Conservation (phyloP, 2,797 vertebrate species). For the Amblyraja radiata region DNA sequence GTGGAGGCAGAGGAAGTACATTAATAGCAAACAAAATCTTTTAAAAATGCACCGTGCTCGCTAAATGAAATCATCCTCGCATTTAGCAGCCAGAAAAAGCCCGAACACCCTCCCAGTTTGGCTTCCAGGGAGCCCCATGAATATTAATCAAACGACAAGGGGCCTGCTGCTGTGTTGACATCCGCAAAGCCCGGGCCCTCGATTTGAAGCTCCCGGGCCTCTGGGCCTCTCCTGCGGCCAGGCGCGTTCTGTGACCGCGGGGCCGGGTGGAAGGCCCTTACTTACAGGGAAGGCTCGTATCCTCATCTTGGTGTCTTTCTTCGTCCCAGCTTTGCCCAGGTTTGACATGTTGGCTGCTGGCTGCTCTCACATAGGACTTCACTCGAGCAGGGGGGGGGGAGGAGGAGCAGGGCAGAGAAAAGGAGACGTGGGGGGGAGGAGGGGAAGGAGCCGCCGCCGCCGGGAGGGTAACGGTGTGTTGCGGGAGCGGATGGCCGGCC, state of each 20-base stretch:
- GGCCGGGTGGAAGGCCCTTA: conserved; percentile 48
- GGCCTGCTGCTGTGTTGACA: conserved; percentile 25
- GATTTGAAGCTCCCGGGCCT: conserved; percentile 21
- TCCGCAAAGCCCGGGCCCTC: conserved; percentile 38
- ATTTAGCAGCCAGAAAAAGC: neutral
- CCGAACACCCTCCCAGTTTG: conserved; percentile 6
- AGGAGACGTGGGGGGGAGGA: neutral
- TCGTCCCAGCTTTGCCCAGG: conserved; percentile 92
- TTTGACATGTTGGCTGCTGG: conserved; percentile 78
- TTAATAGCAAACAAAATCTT: neutral
- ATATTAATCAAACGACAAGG: conserved; percentile 35
- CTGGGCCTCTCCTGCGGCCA: conserved; percentile 43
- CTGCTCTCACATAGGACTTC: conserved; percentile 46
- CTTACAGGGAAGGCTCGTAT: conserved; percentile 98
- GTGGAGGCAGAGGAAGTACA: neutral
- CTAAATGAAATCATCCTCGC: neutral
- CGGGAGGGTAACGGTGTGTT: too few relatives aligned
- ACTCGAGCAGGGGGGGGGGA: neutral
- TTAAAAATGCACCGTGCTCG: neutral
- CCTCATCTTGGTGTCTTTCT: conserved; percentile 99
- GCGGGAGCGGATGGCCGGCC: neutral
- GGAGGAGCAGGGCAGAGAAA: too few relatives aligned
- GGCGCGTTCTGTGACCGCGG: conserved; percentile 41
- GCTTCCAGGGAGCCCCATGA: conserved; percentile 22
- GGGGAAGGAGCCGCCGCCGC: neutral